phyloP scores from a whole-genome alignment of 64 coral and sea anemone species.

The Pocillopora verrucosa region DNA sequence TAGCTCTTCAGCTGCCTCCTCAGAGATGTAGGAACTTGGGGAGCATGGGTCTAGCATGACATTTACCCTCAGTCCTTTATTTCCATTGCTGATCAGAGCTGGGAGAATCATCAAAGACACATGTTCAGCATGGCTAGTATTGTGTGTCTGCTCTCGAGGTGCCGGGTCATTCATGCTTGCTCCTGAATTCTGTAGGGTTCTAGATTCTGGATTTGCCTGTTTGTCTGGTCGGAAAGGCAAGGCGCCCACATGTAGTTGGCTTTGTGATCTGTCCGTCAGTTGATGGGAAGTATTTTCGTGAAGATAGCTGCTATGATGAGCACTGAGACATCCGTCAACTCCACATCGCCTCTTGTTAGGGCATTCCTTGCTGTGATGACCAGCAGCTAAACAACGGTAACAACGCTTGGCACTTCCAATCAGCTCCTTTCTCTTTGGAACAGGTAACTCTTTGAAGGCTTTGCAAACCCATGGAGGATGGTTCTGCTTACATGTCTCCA shows the following conservation, averaged over 20 bases:
- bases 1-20: conserved; percentile 47
- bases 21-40: conserved; percentile 49
- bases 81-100: conserved; percentile 26
- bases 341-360: conserved; percentile 28
- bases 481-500: conserved; percentile 30
- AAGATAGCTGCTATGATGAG: conserved; percentile 34
- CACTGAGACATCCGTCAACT: conserved; percentile 33
- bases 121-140: conserved; percentile 33
- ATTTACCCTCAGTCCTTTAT: conserved; percentile 44
- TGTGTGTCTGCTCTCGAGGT: conserved; percentile 14
- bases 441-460: conserved; percentile 50
- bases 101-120: conserved; percentile 62
- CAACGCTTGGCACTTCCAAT: conserved; percentile 42
- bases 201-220: neutral
- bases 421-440: conserved; percentile 39
- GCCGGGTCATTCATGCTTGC: neutral
- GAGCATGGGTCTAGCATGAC: conserved; percentile 69
- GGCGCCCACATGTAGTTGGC: neutral
- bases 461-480: conserved; percentile 55
- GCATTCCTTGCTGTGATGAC: conserved; percentile 40
- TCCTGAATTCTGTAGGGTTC: neutral
- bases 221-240: neutral
- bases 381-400: conserved; percentile 41
- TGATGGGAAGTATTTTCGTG: conserved; percentile 36
- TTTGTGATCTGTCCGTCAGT: neutral